These are phyloP conservation scores for Pilophorus perplexus DNA, from an alignment of 2,888 invertebrate species.

Conservation along the genomic window DNA sequence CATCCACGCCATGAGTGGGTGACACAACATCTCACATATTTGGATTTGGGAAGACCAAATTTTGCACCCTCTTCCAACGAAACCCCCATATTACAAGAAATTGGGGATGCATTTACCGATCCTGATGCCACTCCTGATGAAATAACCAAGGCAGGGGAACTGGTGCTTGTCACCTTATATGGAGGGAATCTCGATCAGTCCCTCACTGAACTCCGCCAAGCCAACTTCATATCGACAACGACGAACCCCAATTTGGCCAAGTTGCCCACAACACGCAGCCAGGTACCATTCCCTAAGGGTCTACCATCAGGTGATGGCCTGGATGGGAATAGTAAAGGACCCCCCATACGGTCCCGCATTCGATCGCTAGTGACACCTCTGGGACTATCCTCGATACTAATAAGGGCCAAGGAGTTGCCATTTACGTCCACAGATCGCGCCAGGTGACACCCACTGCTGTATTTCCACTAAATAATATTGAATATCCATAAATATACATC, in stretches of 20 bases:
- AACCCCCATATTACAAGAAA: too few species aligned
- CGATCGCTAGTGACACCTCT: too few species aligned
- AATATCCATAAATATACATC: too few species aligned
- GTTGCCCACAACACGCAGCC: slow-evolving; percentile 3
- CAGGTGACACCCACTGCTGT: too few species aligned
- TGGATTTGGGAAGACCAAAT: not conserved
- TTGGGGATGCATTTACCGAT: not conserved
- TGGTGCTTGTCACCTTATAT: not conserved
- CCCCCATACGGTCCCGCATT: too few species aligned
- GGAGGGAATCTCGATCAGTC: not conserved
- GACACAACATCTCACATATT: too few species aligned
- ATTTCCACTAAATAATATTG: too few species aligned
- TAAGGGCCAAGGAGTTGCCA: too few species aligned
- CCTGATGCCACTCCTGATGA: not conserved
- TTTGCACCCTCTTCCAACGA: not conserved
- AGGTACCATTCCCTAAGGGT: not conserved
- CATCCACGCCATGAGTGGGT: too few species aligned
- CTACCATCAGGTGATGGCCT: not conserved
- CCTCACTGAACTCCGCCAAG: not conserved
- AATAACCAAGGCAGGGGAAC: not conserved
- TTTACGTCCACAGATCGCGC: too few species aligned
- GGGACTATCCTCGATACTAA: too few species aligned
- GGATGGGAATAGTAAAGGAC: not conserved
- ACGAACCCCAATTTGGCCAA: not conserved
- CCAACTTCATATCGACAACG: not conserved